Conservation (phyloP, 1,140 invertebrate species). For the Maconellicoccus hirsutus region DNA sequence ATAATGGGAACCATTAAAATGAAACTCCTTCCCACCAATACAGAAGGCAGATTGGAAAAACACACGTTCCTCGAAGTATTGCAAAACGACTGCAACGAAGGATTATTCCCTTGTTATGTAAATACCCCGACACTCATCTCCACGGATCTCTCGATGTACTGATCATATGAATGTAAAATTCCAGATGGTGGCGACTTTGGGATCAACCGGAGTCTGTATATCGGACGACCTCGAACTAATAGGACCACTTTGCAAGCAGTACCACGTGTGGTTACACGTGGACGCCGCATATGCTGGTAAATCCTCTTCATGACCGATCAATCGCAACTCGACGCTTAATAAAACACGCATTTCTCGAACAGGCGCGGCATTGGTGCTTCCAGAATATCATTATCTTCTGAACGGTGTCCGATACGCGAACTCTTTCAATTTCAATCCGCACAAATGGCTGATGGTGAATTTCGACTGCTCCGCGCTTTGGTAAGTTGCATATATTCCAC, state of each 20-base stretch:
- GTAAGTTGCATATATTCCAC: slow-evolving; percentile 33
- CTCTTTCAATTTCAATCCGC: slow-evolving; percentile 82
- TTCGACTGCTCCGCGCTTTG: slow-evolving; percentile 85
- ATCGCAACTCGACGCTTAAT: not conserved
- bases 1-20: slow-evolving; percentile 71
- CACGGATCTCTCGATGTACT: too few species aligned
- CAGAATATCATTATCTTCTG: slow-evolving; percentile 71
- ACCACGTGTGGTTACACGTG: slow-evolving; percentile 73
- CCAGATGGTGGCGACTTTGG: slow-evolving; percentile 68
- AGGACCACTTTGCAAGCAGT: slow-evolving; percentile 61
- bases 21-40: slow-evolving; percentile 60
- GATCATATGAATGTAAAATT: too few species aligned
- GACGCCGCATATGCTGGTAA: slow-evolving; percentile 76
- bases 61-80: slow-evolving; percentile 60
- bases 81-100: slow-evolving; percentile 54
- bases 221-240: slow-evolving; percentile 79
- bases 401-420: slow-evolving; percentile 68
- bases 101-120: slow-evolving; percentile 62
- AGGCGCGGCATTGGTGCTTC: slow-evolving; percentile 77
- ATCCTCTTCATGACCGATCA: not conserved
- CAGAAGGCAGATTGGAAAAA: slow-evolving; percentile 59
- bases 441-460: slow-evolving; percentile 85
- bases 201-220: slow-evolving; percentile 84
- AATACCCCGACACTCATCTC: slow-evolving; percentile 27
- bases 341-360: slow-evolving; percentile 13